Conservation (phyloP, 2,888 invertebrate genomes). For the Pheosia tremula region DNA sequence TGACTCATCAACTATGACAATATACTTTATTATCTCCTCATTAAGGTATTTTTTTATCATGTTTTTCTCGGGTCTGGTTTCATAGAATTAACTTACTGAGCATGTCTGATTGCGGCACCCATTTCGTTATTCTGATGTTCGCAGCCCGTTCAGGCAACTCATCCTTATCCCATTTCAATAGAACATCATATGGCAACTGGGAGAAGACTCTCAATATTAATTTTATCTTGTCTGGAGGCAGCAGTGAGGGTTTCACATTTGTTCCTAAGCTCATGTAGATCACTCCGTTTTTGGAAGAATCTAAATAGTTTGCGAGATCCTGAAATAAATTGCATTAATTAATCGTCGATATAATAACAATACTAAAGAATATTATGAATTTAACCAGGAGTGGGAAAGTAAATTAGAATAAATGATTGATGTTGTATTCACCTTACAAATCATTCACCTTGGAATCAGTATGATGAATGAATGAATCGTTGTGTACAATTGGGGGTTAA, state of each 20-base stretch:
- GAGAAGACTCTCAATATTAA: slow-evolving; percentile 30
- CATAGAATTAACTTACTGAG: slow-evolving; percentile 45
- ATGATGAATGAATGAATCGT: too few species aligned
- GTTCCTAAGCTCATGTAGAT: slow-evolving; percentile 55
- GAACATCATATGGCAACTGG: slow-evolving; percentile 36
- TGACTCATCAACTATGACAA: too few species aligned
- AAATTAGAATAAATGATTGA: neutral
- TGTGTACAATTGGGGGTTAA: too few species aligned
- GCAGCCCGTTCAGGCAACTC: slow-evolving; percentile 19
- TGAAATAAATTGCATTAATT: slow-evolving; percentile 39
- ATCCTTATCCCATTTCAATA: slow-evolving; percentile 48
- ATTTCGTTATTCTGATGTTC: slow-evolving; percentile 42
- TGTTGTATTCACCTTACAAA: too few species aligned
- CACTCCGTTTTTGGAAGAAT: slow-evolving; percentile 54
- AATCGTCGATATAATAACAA: neutral
- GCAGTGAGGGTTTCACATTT: slow-evolving; percentile 31
- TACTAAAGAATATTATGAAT: neutral
- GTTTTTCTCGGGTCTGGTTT: neutral
- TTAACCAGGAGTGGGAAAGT: neutral
- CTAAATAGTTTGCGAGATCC: slow-evolving; percentile 54
- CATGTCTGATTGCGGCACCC: slow-evolving; percentile 69
- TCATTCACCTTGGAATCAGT: too few species aligned
- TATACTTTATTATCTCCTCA: too few species aligned
- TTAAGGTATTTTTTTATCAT: too few species aligned
- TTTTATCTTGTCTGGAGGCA: slow-evolving; percentile 31